Conservation (phyloP, 2,797 vertebrate genomes). For the Chrosomus eos region DNA sequence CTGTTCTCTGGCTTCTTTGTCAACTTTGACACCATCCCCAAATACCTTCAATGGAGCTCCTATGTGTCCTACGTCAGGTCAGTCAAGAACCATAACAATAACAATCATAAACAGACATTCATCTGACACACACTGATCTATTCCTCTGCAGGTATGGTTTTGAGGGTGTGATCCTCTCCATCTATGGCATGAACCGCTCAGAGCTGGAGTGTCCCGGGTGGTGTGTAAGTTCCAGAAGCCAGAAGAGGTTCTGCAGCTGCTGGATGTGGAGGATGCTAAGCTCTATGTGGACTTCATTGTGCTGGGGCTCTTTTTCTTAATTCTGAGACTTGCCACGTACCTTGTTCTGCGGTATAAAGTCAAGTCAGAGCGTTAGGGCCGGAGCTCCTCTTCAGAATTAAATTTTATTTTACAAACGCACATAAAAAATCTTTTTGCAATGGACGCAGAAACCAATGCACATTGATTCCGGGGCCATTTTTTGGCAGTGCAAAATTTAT, state of each 20-base stretch:
- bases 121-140: background rate
- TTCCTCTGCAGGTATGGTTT: slow-evolving; percentile 88
- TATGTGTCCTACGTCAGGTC: slow-evolving; percentile 98
- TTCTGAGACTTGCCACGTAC: slow-evolving; percentile 92
- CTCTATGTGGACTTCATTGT: slow-evolving; percentile 97
- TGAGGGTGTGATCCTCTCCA: slow-evolving; percentile 94
- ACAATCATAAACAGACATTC: background rate
- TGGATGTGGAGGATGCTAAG: slow-evolving; percentile 94
- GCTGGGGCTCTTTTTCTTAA: slow-evolving; percentile 90
- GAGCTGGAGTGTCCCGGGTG: slow-evolving; percentile 86
- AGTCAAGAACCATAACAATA: slow-evolving; percentile 35
- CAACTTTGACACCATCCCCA: slow-evolving; percentile 98
- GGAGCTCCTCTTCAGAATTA: slow-evolving; percentile 10
- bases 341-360: slow-evolving; percentile 95
- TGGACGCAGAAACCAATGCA: slow-evolving; percentile 34
- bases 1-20: slow-evolving; percentile 99
- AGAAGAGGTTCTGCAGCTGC: slow-evolving; percentile 87
- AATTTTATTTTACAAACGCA: slow-evolving; percentile 1
- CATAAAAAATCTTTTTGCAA: slow-evolving; percentile 11
- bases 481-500: slow-evolving; percentile 35
- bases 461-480: slow-evolving; percentile 21
- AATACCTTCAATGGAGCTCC: slow-evolving; percentile 97
- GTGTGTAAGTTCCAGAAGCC: slow-evolving; percentile 93
- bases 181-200: slow-evolving; percentile 95
- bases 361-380: slow-evolving; percentile 90